Percentiles rank a stretch among this genome's conserved stretches.
These are phyloP conservation scores for Lissonota sp. DNA, from an alignment of 2,888 invertebrate species.

Conservation along the genomic window DNA sequence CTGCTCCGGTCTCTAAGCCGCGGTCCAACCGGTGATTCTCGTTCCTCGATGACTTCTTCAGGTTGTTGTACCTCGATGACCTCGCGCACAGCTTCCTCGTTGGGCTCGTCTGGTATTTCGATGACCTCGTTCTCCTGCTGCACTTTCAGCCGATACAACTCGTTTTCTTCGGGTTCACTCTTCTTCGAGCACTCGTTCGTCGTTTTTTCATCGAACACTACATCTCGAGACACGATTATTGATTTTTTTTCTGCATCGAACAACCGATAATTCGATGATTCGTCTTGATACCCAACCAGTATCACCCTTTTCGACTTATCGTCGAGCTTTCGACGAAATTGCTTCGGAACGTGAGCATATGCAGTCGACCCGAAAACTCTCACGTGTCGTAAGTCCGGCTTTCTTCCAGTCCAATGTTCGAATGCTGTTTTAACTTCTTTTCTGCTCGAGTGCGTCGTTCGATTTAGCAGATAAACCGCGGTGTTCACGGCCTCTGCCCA, in stretches of 20 bases:
- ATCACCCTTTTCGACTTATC: slow-evolving; percentile 62
- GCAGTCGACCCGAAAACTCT: slow-evolving; percentile 50
- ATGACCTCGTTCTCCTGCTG: too few relatives aligned
- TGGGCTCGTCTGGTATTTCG: too few relatives aligned
- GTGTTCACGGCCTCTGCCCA: slow-evolving; percentile 74
- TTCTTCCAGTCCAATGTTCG: background rate
- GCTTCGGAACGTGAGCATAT: slow-evolving; percentile 30
- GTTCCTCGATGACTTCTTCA: too few relatives aligned
- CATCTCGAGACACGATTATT: slow-evolving; percentile 31
- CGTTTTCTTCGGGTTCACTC: too few relatives aligned
- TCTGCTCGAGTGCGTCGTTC: background rate
- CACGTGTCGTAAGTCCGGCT: slow-evolving; percentile 47
- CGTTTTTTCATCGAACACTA: slow-evolving; percentile 8
- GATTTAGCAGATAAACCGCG: slow-evolving; percentile 22
- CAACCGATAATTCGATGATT: slow-evolving; percentile 44
- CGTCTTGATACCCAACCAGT: slow-evolving; percentile 42
- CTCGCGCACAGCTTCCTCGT: too few relatives aligned
- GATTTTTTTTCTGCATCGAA: slow-evolving; percentile 9
- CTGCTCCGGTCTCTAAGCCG: slow-evolving; percentile 33
- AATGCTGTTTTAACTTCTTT: slow-evolving; percentile 11
- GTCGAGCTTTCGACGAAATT: slow-evolving; percentile 62
- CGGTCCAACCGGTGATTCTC: too few relatives aligned
- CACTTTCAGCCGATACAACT: too few relatives aligned
- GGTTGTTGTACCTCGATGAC: too few relatives aligned
- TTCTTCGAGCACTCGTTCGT: too few relatives aligned